Base-by-base conservation (phyloP, 1,140 invertebrate genomes). In the Drosophila elegans region DNA sequence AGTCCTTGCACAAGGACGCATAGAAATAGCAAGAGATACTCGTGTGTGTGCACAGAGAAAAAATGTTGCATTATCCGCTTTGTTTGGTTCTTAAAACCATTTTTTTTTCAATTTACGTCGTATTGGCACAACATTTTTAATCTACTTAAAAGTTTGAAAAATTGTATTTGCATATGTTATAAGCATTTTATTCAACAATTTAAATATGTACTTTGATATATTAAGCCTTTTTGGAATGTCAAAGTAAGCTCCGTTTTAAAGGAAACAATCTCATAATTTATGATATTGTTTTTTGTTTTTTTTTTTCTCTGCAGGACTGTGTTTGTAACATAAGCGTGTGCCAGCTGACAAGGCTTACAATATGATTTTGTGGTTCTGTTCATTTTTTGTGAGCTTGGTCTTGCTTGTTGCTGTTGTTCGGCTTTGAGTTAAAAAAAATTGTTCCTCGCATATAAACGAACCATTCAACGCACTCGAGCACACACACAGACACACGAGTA, bases 281-380 rank as follows among this genome's bases (percentile, higher is more conserved):
- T 21, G 16, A 21, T 21, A 1, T 21, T 0, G 16, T 21, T 21
- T 1, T 21, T 21, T n/a, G n/a, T n/a, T 1, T 21, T 1, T 21
- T 21, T 21, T 21, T 21, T 32, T 38, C 61, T 39, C 53, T 73
- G 46, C 12, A 42, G 13, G 9, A 11, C 27, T 39, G 25, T 57
- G 16, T 41, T 60, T 64, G 59, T 16, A n/a, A n/a, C n/a, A n/a
- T n/a, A 34, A 36, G 12, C 34, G 25, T 71, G 74, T 57, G 55
- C 44, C 64, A 64, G 46, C 76, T 83, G 80, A 89, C 84, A 83
- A 74, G 76, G 79, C 80, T 88, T 88, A 89, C 84, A 88, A 89
- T 86, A 88, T 89, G 83, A 88, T 88, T 89, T 89, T 89, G 84
- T 77, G 83, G 83, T 81, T 67, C 63, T 88, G 76, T 77, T 68